Base-by-base conservation (phyloP, 2,888 invertebrate species). In the Aphodius sticticus region DNA sequence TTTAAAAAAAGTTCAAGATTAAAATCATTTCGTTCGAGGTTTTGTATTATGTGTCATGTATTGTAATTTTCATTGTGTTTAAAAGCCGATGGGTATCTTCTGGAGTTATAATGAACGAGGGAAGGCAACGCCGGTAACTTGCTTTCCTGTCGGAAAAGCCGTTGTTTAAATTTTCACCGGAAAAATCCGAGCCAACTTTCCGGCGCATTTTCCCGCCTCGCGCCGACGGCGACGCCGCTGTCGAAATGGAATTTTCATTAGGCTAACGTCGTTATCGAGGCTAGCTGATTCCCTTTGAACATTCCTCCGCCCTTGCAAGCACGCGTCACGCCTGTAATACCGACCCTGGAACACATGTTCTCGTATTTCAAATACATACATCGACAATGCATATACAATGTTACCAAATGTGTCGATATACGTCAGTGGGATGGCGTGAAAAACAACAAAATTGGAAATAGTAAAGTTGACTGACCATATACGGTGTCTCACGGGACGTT, bases 241-340 rank as follows among this genome's bases (percentile, higher is more conserved):
- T 35, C 36, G 37, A 35, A 74, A 74, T 74, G 74, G 74, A 74
- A 74, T 74, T 74, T 74, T 74, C 74, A 74, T 74, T 74, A 74
- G 37, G 74, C 36, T 74, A 74, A 74, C 74, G 37, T 36, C 74
- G 37, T 74, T 74, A 74, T 74, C 74, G 74, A 36, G 37, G 74
- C 74, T 37, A 35, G 36, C 74, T 37, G 74, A 74, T 74, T 74
- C 74, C 74, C 74, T 74, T 74, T 74, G 74, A 74, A 37, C 74
- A 74, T 74, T 74, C 53, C 53, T 53, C 6, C 53, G 53, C 53
- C 53, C 53, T 5, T 53, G 9, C 53, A 53, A 53, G 53, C 53
- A 53, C 53, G 53, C 12, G 53, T 53, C 12, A 53, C 53, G 53
- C 53, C 53, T 12, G 53, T 53, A 9, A 53, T 53, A 53, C 53